A percentile compares a stretch with the other conserved stretches of the same genome.
phyloP scores from a whole-genome alignment of 2,113 vertebrate genomes.

The Lathamus discolor region DNA sequence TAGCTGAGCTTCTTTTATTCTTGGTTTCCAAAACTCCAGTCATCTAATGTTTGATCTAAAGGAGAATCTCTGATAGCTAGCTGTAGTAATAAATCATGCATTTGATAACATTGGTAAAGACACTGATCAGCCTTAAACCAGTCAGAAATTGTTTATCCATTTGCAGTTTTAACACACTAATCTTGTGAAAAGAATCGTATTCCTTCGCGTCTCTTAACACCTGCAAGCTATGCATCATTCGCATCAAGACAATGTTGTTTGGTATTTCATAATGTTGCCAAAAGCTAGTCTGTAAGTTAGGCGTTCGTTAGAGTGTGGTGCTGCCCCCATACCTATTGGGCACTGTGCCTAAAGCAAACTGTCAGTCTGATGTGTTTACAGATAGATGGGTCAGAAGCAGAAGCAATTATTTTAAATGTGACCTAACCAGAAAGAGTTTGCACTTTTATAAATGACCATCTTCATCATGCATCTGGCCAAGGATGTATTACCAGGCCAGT shows the following conservation, averaged over 20 bases:
- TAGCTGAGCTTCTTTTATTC: background rate
- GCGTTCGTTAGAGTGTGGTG: background rate
- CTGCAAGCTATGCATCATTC: background rate
- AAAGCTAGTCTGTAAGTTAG: background rate
- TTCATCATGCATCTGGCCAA: slow-evolving; percentile 22
- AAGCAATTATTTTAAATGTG: slow-evolving; percentile 30
- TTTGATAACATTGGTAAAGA: background rate
- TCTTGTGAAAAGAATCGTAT: background rate
- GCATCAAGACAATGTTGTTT: background rate
- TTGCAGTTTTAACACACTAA: background rate
- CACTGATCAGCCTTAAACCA: background rate
- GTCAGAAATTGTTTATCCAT: background rate
- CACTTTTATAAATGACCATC: slow-evolving; percentile 26
- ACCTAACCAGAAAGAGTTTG: slow-evolving; percentile 35
- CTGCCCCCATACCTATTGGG: background rate
- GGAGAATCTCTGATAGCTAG: background rate
- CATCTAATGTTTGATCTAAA: background rate
- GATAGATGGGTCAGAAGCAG: background rate
- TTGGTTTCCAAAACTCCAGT: background rate
- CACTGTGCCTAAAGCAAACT: background rate
- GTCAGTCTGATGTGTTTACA: slow-evolving; percentile 11
- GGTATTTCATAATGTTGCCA: background rate
- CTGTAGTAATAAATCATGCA: background rate
- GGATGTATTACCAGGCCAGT: background rate
- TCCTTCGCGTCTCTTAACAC: background rate